Percentiles rank a stretch among this genome's conserved stretches.
Conservation (phyloP, 2,113 vertebrate species). For the Neoarius graeffei region DNA sequence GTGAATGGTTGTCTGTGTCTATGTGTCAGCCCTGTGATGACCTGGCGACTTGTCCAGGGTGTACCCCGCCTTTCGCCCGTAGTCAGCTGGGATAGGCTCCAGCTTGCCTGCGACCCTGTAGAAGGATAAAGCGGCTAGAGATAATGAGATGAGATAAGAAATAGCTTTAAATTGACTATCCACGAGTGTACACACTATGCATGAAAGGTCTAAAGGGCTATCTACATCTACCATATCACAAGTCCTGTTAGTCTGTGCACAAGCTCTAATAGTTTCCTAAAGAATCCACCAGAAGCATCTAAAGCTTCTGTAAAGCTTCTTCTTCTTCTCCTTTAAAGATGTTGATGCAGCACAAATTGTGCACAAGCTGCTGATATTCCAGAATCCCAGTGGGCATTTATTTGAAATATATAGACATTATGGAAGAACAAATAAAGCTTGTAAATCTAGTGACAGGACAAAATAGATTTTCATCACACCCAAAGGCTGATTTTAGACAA, state of each 20-base stretch:
- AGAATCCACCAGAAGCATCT: not conserved
- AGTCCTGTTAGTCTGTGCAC: not conserved
- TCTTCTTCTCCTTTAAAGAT: not conserved
- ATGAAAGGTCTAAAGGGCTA: not conserved
- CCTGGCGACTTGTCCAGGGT: too few species aligned
- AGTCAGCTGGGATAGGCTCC: too few species aligned
- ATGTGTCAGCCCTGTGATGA: too few species aligned
- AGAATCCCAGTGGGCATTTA: not conserved
- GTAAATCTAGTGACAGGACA: not conserved
- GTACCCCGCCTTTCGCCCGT: too few species aligned
- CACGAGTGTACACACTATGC: too few species aligned
- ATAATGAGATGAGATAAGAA: too few species aligned
- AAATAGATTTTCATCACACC: not conserved
- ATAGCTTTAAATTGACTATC: too few species aligned
- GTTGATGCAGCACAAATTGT: not conserved
- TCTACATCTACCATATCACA: not conserved
- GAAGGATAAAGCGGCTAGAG: too few species aligned
- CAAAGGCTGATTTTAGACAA: not conserved
- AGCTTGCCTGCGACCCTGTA: too few species aligned
- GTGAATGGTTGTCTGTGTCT: too few species aligned
- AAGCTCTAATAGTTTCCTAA: not conserved
- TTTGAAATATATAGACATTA: not conserved
- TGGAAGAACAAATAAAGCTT: not conserved
- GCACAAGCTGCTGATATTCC: not conserved
- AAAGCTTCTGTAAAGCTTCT: too few species aligned